phyloP scores from a whole-genome alignment of 2,888 invertebrate species.

The Agrotis exclamationis region DNA sequence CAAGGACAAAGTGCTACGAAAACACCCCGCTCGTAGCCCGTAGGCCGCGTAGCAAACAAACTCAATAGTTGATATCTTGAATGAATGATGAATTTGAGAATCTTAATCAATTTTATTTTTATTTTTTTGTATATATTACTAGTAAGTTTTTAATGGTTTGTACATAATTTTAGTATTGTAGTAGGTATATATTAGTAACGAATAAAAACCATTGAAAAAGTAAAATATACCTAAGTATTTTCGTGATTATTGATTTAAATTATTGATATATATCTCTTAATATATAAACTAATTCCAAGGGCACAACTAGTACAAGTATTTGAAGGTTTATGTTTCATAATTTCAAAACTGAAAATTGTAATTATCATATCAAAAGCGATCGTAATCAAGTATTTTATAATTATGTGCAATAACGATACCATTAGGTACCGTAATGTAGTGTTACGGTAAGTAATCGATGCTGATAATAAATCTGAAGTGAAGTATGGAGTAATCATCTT shows the following conservation, averaged over 20 bases:
- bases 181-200: too few species aligned
- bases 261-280: neutral
- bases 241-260: neutral
- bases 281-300: neutral
- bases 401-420: constrained; percentile 23
- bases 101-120: too few species aligned
- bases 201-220: too few species aligned
- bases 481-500: constrained; percentile 51
- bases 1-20: constrained; percentile 26
- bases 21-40: constrained; percentile 24
- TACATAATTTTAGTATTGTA: too few species aligned
- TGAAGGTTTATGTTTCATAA: constrained; percentile 3
- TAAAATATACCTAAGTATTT: too few species aligned
- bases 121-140: too few species aligned
- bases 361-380: constrained; percentile 11
- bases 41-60: constrained; percentile 25
- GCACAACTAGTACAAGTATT: neutral
- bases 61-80: neutral
- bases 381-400: constrained; percentile 22
- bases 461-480: constrained; percentile 42
- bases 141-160: too few species aligned
- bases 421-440: constrained; percentile 14
- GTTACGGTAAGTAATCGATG: constrained; percentile 25
- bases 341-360: neutral
- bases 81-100: too few species aligned